Evolutionary conservation across 2,113 vertebrate genomes (phyloP).

Genomic region (Dryoscopus gambensis): DNA sequence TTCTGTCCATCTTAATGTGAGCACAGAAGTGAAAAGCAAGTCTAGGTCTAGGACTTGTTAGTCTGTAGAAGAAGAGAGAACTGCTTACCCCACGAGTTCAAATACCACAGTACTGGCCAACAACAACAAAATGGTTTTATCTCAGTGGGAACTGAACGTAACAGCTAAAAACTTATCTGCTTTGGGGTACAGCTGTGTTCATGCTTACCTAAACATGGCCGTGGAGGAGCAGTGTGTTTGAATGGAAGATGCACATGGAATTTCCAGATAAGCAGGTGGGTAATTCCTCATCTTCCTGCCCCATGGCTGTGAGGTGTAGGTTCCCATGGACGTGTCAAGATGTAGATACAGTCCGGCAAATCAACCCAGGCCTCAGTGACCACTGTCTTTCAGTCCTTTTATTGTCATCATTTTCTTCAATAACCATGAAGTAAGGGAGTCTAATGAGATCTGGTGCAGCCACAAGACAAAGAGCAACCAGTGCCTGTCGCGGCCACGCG

Average conservation of each 20-base stretch:
- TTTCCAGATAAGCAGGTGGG: background rate
- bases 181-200: background rate
- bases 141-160: background rate
- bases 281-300: background rate
- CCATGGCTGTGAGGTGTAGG: background rate
- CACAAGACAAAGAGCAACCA: background rate
- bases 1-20: background rate
- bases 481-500: too few relatives aligned
- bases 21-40: background rate
- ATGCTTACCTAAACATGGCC: background rate
- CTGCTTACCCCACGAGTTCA: background rate
- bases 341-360: background rate
- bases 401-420: background rate
- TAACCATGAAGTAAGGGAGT: background rate
- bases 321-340: background rate
- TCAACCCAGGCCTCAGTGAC: background rate
- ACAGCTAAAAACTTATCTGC: background rate
- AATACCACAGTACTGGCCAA: background rate
- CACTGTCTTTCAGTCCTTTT: background rate
- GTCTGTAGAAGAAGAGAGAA: background rate
- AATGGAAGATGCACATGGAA: background rate
- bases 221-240: background rate
- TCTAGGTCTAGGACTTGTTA: background rate
- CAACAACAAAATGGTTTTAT: background rate
- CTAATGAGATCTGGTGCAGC: background rate